Base-by-base conservation (phyloP, 2,113 vertebrate species). In the Microcebus tavaratra region DNA sequence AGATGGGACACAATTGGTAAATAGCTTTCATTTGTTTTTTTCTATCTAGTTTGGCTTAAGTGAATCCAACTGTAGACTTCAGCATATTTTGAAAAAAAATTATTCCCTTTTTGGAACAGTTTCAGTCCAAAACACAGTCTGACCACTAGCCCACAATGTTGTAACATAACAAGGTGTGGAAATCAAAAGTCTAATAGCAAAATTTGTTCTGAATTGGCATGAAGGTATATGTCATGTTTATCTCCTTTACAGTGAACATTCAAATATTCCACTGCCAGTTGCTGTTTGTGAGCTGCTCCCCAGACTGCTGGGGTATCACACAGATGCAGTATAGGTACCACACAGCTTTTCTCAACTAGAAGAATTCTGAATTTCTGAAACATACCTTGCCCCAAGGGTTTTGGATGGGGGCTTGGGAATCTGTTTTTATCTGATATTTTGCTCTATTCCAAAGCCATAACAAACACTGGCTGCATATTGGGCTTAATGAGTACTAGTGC, bases 81-180 rank as follows among this genome's bases (percentile, higher is more conserved):
- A 15, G n/a, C 34, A 34, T 85, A 67, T 92, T 95, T 97, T 91
- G 27, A 59, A 73, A 90, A 93, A 93, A 79, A 68, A 8, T 53
- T 85, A 48, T 2, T 83, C 34, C 8, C 72, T 45, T 86, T 94
- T 84, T 95, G 6, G 17, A 90, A 50, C 25, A 63, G 1, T 73
- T 84, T 76, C 59, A 17, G 36, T 61, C 48, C 25, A 42, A 59
- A 94, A 79, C 6, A 42, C 4, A 91, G 21, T 25, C 57, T 95
- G 72, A 88, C 29, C 45, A 45, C 9, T 91, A 86, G 34, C 53
- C 88, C 48, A 53, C 36, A 83, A 57, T 91, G 90, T 96, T 70
- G 39, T 93, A 81, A 90, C 20, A 42, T 31, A 78, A 18, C 36
- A 83, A 8, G 6, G 89, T 95, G 15, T 88, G 31, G 80, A 96